Base-by-base conservation (phyloP, 2,888 invertebrate genomes). In the Xanthia icteritia region DNA sequence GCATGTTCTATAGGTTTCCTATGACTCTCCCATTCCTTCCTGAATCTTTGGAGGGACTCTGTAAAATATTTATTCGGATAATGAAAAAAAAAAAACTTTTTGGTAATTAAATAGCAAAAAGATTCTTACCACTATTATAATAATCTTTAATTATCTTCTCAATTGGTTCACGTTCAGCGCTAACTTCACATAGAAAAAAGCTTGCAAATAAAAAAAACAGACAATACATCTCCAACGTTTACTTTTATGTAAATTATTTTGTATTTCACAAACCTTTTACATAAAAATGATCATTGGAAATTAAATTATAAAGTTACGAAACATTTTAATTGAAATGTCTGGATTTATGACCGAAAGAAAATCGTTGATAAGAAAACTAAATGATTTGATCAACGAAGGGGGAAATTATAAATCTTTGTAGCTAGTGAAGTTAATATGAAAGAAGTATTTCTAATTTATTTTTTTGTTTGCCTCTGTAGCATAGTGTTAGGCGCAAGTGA, bases 1-100 rank as follows among this genome's bases (percentile, higher is more conserved):
- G 93, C 90, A 77, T 91, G 87, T 86, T 94, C 92, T 36, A 89
- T 85, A 23, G 92, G 79, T 27, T 58, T 85, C 84, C 84, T 90
- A 45, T 91, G 79, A 27, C 61, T 79, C 17, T 88, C 80, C 94
- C 95, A 95, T 71, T 86, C 74, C 0, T 80, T 73, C 74, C 87
- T 83, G 69, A 92, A 87, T 5, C 60, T 48, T 11, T 56, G 61
- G 5, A 90, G 80, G 11, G 80, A 77, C 5, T 89, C 94, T 94
- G 85, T 42, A 91, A 90, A 27, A 76, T 27, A 23, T 45, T 8
- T 9, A 45, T 20, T 58, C 4, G 56, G 51, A 15, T 36, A 1
- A 45, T 23, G 2, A 42, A 27, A 36, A 17, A 39, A 45, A 4
- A n/a, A 45, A 6, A 4, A n/a, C 31, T 27, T 36, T n/a, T 27